A percentile compares a stretch with the other conserved stretches of the same genome.
Conservation (phyloP, 1,140 invertebrate species). For the Babylonia areolata region DNA sequence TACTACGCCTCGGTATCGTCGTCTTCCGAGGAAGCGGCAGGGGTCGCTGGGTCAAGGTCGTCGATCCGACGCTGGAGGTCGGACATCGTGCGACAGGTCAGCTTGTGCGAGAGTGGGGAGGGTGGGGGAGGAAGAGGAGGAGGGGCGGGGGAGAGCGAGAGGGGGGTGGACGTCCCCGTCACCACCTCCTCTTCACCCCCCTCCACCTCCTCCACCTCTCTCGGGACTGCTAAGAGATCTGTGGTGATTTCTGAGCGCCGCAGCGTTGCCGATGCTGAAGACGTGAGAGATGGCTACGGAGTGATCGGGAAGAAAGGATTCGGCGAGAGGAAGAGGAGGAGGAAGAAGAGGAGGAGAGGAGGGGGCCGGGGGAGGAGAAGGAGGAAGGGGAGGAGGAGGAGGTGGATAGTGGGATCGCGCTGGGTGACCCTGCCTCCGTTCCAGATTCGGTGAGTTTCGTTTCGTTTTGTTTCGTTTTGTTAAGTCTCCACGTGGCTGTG, state of each 20-base stretch:
- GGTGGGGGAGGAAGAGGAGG: background rate
- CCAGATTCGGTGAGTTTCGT: too few species aligned
- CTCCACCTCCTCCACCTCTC: too few species aligned
- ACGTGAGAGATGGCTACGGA: background rate
- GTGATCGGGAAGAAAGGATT: too few species aligned
- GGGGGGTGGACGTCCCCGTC: background rate
- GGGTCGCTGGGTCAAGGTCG: background rate
- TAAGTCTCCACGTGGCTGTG: background rate
- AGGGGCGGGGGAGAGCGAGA: background rate
- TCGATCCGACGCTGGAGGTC: background rate
- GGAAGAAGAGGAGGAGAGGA: background rate
- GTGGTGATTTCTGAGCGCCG: too few species aligned
- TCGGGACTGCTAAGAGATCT: too few species aligned
- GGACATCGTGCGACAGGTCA: background rate
- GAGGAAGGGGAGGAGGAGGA: background rate
- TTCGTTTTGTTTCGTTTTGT: background rate
- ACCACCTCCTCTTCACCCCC: too few species aligned
- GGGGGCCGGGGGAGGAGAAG: background rate
- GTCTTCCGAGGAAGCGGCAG: too few species aligned
- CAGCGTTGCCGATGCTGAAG: background rate
- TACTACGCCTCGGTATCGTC: background rate
- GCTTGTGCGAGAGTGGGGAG: background rate
- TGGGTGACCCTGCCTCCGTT: background rate
- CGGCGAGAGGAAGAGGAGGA: too few species aligned
- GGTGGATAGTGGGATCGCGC: background rate